These are phyloP conservation scores for Zalophus californianus DNA, from an alignment of 2,797 vertebrate genomes.

Conservation along the genomic window DNA sequence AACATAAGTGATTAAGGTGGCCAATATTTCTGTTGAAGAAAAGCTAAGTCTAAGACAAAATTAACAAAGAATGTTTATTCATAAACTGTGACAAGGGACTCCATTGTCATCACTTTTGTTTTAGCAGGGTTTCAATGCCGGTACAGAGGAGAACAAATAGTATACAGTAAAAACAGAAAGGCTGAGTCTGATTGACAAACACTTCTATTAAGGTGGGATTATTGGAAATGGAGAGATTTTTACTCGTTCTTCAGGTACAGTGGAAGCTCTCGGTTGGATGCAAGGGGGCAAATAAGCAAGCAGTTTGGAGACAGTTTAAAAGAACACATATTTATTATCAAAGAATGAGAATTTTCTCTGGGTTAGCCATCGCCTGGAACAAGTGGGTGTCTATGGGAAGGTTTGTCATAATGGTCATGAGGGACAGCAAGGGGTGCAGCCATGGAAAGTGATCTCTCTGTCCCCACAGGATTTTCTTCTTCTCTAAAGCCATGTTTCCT, in stretches of 20 bases:
- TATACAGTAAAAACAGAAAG: not conserved
- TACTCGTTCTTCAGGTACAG: not conserved
- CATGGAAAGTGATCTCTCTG: not conserved
- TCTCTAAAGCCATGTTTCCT: not conserved
- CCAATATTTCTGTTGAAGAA: not conserved
- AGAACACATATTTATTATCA: not conserved
- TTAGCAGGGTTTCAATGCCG: not conserved
- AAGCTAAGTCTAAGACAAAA: not conserved
- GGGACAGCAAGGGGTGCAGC: accelerated
- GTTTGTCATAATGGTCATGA: not conserved
- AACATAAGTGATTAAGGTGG: not conserved
- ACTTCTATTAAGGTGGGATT: not conserved
- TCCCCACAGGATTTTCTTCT: not conserved
- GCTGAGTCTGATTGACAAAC: not conserved
- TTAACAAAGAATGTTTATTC: not conserved
- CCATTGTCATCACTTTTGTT: not conserved
- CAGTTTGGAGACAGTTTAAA: not conserved
- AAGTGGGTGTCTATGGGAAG: not conserved
- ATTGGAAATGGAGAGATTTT: not conserved
- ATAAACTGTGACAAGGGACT: not conserved
- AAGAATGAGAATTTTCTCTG: not conserved
- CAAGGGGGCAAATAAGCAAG: not conserved
- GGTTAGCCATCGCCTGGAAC: not conserved
- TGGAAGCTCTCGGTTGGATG: not conserved
- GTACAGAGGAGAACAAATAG: not conserved